Conservation (phyloP, 2,113 vertebrate genomes). For the Formicarius rufipectus region DNA sequence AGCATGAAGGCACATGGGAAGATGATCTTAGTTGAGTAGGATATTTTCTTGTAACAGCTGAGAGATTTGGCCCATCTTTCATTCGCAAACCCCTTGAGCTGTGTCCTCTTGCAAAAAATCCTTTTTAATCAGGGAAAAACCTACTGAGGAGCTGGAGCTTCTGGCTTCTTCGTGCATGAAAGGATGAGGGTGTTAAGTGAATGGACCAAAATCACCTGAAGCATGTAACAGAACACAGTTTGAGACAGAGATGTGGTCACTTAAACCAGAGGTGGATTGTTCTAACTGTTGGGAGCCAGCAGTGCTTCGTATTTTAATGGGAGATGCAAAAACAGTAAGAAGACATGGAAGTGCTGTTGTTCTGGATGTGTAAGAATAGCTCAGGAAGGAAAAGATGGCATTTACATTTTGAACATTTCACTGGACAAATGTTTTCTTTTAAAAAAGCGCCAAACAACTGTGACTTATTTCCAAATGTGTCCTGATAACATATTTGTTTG, state of each 20-base stretch:
- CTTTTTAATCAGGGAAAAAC: not conserved
- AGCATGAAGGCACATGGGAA: not conserved
- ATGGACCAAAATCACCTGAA: not conserved
- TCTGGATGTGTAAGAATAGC: slow-evolving; percentile 49
- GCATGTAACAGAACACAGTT: not conserved
- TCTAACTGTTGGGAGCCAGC: not conserved
- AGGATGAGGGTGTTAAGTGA: not conserved
- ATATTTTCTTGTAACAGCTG: not conserved
- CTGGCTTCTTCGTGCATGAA: not conserved
- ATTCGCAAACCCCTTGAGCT: not conserved
- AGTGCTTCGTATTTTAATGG: not conserved
- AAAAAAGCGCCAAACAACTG: not conserved
- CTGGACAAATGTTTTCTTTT: slow-evolving; percentile 63
- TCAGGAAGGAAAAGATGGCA: slow-evolving; percentile 61
- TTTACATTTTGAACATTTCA: slow-evolving; percentile 63
- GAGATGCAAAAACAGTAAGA: not conserved
- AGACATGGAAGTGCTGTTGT: slow-evolving; percentile 38
- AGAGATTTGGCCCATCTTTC: not conserved
- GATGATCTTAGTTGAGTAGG: not conserved
- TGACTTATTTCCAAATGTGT: slow-evolving; percentile 37
- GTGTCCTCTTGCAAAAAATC: not conserved
- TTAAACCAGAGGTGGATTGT: not conserved
- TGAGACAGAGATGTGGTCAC: not conserved
- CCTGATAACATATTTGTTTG: slow-evolving; percentile 48
- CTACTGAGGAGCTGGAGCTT: not conserved